Conservation (phyloP, 2,888 invertebrate genomes). For the Rugalucina vietnamica region DNA sequence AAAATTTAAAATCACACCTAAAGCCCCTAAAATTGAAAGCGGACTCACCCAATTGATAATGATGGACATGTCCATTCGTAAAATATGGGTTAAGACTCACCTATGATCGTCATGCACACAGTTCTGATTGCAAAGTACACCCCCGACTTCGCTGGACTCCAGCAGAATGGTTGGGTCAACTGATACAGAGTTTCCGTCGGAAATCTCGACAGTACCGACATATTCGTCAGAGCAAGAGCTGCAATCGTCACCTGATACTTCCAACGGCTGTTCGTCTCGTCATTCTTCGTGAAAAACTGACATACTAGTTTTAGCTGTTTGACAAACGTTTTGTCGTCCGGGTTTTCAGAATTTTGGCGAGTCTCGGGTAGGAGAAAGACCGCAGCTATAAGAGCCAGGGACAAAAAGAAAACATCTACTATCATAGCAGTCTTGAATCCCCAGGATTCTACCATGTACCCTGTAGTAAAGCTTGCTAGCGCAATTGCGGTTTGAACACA, state of each 20-base stretch:
- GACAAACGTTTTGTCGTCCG: not conserved
- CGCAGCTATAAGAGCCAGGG: not conserved
- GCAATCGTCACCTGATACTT: constrained; percentile 4
- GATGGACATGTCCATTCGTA: too few relatives aligned
- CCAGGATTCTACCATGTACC: constrained; percentile 20
- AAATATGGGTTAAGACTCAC: too few relatives aligned
- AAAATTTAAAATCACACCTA: too few relatives aligned
- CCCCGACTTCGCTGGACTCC: constrained; percentile 39
- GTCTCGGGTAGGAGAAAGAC: not conserved
- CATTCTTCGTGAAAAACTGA: constrained; percentile 5
- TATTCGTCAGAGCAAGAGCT: not conserved
- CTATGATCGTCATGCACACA: not conserved
- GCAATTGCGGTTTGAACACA: constrained; percentile 10
- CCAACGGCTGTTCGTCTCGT: not conserved
- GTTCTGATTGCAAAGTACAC: constrained; percentile 9
- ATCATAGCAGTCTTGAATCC: not conserved
- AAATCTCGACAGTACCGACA: not conserved
- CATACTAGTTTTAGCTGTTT: not conserved
- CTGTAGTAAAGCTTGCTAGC: constrained; percentile 3
- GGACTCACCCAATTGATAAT: too few relatives aligned
- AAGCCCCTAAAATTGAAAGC: too few relatives aligned
- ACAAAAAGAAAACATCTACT: not conserved
- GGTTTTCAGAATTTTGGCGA: not conserved
- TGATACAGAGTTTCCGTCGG: constrained; percentile 33
- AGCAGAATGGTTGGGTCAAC: constrained; percentile 46